Conservation (phyloP, 2,888 invertebrate genomes). For the Apamea sordens region DNA sequence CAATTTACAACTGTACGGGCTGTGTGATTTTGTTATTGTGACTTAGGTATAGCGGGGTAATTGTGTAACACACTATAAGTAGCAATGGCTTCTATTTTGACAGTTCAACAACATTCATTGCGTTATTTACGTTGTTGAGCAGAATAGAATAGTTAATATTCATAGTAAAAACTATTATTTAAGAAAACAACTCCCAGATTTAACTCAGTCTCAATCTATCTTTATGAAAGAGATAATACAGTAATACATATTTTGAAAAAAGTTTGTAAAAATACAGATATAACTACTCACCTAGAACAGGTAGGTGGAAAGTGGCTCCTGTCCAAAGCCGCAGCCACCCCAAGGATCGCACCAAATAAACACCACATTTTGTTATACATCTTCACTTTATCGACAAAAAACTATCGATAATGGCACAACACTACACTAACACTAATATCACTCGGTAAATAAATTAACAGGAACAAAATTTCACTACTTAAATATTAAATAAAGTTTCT, state of each 20-base stretch:
- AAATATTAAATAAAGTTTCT: constrained; percentile 65
- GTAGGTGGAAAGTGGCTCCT: constrained; percentile 87
- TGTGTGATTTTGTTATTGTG: not conserved
- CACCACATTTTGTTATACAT: constrained; percentile 78
- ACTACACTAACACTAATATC: constrained; percentile 84
- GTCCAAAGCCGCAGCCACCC: constrained; percentile 80
- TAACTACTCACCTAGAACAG: constrained; percentile 88
- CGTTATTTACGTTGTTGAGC: no score
- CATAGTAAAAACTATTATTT: not conserved
- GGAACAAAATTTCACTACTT: constrained; percentile 71
- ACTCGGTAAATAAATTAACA: constrained; percentile 79
- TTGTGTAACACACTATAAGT: no score
- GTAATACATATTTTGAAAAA: not conserved
- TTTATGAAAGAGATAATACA: not conserved
- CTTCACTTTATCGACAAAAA: constrained; percentile 66
- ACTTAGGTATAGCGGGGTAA: not conserved
- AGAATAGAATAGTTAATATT: not conserved
- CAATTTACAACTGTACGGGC: not conserved
- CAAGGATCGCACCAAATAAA: constrained; percentile 74
- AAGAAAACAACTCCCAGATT: not conserved
- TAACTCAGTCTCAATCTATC: no score
- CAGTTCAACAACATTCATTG: no score
- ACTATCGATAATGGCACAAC: constrained; percentile 75
- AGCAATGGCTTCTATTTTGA: no score
- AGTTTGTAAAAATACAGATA: not conserved